Conservation (phyloP, 2,888 invertebrate species). For the Hydrotaea diabolus region DNA sequence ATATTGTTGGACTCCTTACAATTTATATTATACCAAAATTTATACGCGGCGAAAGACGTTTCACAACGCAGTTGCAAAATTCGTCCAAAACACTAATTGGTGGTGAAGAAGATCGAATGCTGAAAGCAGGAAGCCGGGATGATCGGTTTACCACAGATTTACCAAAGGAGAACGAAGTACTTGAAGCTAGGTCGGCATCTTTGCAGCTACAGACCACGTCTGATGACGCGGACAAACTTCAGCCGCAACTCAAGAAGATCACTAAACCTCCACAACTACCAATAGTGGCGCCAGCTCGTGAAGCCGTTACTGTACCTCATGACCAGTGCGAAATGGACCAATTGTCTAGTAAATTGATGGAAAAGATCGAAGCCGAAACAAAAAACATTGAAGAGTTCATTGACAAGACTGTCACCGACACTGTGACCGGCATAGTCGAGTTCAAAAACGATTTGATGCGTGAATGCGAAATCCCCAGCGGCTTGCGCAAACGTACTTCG, state of each 20-base stretch:
- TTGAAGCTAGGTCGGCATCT: background rate
- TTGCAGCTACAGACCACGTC: background rate
- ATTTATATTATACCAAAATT: slow-evolving; percentile 79
- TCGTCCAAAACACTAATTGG: slow-evolving; percentile 53
- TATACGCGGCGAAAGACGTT: slow-evolving; percentile 76
- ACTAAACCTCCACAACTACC: slow-evolving; percentile 47
- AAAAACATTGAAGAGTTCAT: slow-evolving; percentile 81
- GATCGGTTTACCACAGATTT: background rate
- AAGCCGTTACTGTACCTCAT: slow-evolving; percentile 78
- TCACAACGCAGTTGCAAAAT: slow-evolving; percentile 53
- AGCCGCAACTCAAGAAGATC: background rate
- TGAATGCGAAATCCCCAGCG: slow-evolving; percentile 72
- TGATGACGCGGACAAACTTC: background rate
- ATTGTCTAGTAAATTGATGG: slow-evolving; percentile 79
- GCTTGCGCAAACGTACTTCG: slow-evolving; percentile 77
- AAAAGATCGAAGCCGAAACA: slow-evolving; percentile 80
- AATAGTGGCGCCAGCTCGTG: slow-evolving; percentile 73
- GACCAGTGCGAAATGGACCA: slow-evolving; percentile 81
- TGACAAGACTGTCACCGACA: slow-evolving; percentile 81
- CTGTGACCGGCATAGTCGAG: slow-evolving; percentile 80
- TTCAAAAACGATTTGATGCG: slow-evolving; percentile 81
- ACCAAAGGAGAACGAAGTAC: background rate
- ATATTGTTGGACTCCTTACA: slow-evolving; percentile 78
- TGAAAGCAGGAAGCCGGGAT: background rate
- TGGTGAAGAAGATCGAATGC: slow-evolving; percentile 19